A percentile compares a stretch with the other conserved stretches of the same genome.
Conservation (phyloP, 2,113 vertebrate species). For the Elephas maximus region DNA sequence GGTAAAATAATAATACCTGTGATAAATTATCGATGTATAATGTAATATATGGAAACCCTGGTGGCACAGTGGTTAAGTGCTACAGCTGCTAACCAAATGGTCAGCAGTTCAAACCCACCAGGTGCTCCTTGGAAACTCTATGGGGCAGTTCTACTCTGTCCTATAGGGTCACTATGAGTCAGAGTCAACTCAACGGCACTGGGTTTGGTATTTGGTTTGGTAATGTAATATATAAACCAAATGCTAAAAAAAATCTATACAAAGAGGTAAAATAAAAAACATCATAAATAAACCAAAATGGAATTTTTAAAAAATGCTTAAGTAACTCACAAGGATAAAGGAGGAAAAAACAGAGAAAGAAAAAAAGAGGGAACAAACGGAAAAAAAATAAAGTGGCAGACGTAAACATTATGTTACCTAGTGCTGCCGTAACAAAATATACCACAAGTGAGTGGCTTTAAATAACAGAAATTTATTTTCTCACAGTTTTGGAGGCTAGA, state of each 20-base stretch:
- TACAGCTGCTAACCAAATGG: too few relatives aligned
- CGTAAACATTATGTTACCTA: neutral
- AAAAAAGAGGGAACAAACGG: neutral
- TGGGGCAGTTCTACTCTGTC: too few relatives aligned
- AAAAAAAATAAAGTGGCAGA: neutral
- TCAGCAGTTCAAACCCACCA: too few relatives aligned
- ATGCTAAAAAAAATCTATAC: neutral
- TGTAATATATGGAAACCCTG: too few relatives aligned
- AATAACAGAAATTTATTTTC: too few relatives aligned
- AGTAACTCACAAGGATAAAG: neutral
- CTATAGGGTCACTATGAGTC: too few relatives aligned
- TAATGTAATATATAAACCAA: neutral
- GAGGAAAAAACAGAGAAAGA: neutral
- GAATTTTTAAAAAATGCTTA: neutral
- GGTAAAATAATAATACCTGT: neutral
- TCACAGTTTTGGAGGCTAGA: neutral
- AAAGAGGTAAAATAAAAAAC: neutral
- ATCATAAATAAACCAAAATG: neutral
- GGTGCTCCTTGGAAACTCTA: too few relatives aligned
- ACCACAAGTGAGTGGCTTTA: too few relatives aligned
- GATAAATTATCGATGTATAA: too few relatives aligned
- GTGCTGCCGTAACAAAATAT: neutral
- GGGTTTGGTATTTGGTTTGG: too few relatives aligned
- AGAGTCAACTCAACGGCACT: too few relatives aligned
- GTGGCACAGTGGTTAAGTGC: too few relatives aligned